Evolutionary conservation across 2,888 invertebrate genomes (phyloP).

Genomic region (Timandra comae): DNA sequence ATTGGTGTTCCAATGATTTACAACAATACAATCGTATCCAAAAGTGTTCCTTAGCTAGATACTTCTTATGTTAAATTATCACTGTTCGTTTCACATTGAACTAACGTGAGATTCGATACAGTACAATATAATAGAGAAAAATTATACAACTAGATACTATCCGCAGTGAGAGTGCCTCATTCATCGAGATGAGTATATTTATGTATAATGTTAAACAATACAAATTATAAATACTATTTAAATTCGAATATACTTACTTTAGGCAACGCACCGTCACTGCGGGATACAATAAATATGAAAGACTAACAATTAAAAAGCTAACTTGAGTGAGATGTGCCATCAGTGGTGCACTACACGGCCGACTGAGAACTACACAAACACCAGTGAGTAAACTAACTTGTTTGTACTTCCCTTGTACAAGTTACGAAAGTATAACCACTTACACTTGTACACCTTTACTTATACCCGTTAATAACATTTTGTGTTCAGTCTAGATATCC

Average conservation of each 20-base stretch:
- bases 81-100: slow-evolving; percentile 41
- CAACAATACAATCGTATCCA: slow-evolving; percentile 63
- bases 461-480: slow-evolving; percentile 32
- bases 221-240: slow-evolving; percentile 22
- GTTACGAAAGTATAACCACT: too few species aligned
- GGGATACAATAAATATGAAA: slow-evolving; percentile 34
- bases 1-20: slow-evolving; percentile 56
- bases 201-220: slow-evolving; percentile 8
- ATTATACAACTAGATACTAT: slow-evolving; percentile 21
- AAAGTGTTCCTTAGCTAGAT: slow-evolving; percentile 50
- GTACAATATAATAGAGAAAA: slow-evolving; percentile 24
- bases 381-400: slow-evolving; percentile 9
- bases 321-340: slow-evolving; percentile 7
- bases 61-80: slow-evolving; percentile 55
- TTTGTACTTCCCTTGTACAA: slow-evolving; percentile 31
- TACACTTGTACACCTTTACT: slow-evolving; percentile 21
- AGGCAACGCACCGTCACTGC: slow-evolving; percentile 21
- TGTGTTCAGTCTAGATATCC: slow-evolving; percentile 50
- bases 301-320: slow-evolving; percentile 25
- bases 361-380: slow-evolving; percentile 8
- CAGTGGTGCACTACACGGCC: slow-evolving; percentile 3
- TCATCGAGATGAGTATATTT: slow-evolving; percentile 10
- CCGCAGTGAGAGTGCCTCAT: slow-evolving; percentile 25
- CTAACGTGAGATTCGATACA: slow-evolving; percentile 38
- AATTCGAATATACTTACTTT: slow-evolving; percentile 20